Conservation (phyloP, 2,888 invertebrate species). For the Latrodectus hesperus region DNA sequence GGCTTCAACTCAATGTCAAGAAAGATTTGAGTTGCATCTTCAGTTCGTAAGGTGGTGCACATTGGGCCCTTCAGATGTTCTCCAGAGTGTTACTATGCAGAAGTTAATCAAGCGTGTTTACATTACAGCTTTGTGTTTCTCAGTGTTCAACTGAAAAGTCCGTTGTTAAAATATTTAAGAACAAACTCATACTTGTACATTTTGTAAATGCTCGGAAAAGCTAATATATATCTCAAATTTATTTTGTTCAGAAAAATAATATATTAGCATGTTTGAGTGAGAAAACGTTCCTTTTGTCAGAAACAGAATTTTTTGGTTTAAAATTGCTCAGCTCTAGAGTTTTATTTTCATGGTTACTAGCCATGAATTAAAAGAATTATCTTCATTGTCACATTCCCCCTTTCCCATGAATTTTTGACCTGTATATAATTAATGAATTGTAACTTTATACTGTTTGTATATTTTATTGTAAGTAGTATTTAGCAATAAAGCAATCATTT, state of each 20-base stretch:
- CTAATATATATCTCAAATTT: slow-evolving; percentile 29
- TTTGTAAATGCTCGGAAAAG: slow-evolving; percentile 27
- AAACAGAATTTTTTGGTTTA: slow-evolving; percentile 41
- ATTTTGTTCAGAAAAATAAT: slow-evolving; percentile 27
- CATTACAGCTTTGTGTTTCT: neutral
- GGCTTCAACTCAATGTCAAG: slow-evolving; percentile 39
- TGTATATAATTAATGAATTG: slow-evolving; percentile 63
- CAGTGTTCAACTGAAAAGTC: neutral
- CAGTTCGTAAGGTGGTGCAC: neutral
- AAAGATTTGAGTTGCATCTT: slow-evolving; percentile 53
- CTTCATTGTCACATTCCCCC: slow-evolving; percentile 40
- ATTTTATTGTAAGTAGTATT: slow-evolving; percentile 67
- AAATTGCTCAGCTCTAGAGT: slow-evolving; percentile 32
- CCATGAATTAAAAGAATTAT: slow-evolving; percentile 52
- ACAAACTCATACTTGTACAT: slow-evolving; percentile 19
- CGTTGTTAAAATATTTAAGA: neutral
- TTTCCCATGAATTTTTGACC: slow-evolving; percentile 32
- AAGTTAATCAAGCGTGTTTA: slow-evolving; percentile 2
- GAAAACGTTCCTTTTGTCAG: slow-evolving; percentile 33
- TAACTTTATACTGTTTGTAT: slow-evolving; percentile 69
- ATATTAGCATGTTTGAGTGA: slow-evolving; percentile 13
- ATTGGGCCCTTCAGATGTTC: neutral
- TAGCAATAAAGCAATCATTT: slow-evolving; percentile 44
- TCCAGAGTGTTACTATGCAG: neutral
- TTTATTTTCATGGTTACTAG: slow-evolving; percentile 42